A percentile compares a stretch with the other conserved stretches of the same genome.
Conservation (phyloP, 1,140 invertebrate genomes). For the Tetragonula clypearis region DNA sequence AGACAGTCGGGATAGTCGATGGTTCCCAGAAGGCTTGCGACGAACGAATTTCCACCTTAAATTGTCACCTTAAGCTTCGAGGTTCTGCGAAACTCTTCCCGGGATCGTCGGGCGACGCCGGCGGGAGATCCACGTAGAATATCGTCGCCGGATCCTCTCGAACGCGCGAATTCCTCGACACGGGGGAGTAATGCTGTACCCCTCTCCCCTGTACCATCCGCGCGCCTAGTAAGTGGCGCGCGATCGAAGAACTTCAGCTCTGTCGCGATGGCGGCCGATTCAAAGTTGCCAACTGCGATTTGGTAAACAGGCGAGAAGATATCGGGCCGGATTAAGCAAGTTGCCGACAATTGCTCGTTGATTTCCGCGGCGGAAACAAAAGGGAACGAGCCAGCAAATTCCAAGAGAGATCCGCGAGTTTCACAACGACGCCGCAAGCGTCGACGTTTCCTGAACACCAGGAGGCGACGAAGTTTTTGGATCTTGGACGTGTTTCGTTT, state of each 20-base stretch:
- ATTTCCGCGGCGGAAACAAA: not conserved
- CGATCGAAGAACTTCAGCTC: slow-evolving; percentile 18
- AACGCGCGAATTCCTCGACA: not conserved
- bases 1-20: not conserved
- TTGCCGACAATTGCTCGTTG: not conserved
- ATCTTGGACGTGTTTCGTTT: not conserved
- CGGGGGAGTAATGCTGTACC: slow-evolving; percentile 1
- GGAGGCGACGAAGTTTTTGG: not conserved
- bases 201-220: no score
- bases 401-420: not conserved
- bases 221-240: not conserved
- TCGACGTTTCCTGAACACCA: not conserved
- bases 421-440: not conserved
- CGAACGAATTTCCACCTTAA: not conserved
- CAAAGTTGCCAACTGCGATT: slow-evolving; percentile 48
- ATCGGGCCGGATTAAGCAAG: slow-evolving; percentile 36
- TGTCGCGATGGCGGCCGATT: slow-evolving; percentile 8
- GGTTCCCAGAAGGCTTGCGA: not conserved
- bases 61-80: slow-evolving; percentile 25
- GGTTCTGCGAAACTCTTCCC: not conserved
- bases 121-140: slow-evolving; percentile 1
- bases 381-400: slow-evolving; percentile 6
- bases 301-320: slow-evolving; percentile 28
- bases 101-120: not conserved
- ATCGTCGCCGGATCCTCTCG: slow-evolving; percentile 2